Percentiles rank a stretch among this genome's conserved stretches.
Evolutionary conservation across 2,113 vertebrate species (phyloP).

Genomic region (Tamias sibiricus): DNA sequence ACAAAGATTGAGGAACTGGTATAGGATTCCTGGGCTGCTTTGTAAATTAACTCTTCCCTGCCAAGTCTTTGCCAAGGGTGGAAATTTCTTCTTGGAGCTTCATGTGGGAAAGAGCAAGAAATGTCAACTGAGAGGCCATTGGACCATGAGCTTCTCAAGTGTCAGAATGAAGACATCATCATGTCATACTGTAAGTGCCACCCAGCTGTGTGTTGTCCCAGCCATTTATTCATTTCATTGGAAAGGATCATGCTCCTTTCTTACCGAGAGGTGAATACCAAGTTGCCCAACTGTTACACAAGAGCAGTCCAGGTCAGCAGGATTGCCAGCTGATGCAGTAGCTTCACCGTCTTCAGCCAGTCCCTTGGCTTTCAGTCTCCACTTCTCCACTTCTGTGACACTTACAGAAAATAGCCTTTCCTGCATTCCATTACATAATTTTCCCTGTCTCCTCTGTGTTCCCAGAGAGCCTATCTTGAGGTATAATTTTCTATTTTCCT

Average conservation of each 20-base stretch:
- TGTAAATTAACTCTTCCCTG: neutral
- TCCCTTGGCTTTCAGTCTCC: neutral
- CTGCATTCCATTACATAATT: neutral
- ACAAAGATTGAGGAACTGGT: neutral
- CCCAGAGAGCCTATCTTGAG: neutral
- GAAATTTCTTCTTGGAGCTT: conserved; percentile 1
- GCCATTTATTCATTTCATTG: neutral
- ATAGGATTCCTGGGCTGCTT: neutral
- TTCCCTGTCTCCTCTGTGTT: neutral
- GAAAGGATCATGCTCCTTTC: neutral
- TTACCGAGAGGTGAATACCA: neutral
- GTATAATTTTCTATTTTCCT: neutral
- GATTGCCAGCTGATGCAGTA: neutral
- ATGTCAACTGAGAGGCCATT: neutral
- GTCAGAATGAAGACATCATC: neutral
- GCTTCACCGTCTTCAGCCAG: neutral
- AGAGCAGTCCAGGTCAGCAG: neutral
- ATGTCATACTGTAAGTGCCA: neutral
- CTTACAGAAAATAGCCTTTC: neutral
- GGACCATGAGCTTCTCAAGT: neutral
- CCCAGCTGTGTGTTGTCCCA: neutral
- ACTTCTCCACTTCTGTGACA: neutral
- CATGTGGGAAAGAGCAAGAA: neutral
- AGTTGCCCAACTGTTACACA: neutral
- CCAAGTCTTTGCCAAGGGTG: neutral